Percentiles rank a stretch among this genome's conserved stretches.
These are phyloP conservation scores for Myotis vivesi DNA, from an alignment of 2,797 vertebrate genomes.

Conservation along the genomic window DNA sequence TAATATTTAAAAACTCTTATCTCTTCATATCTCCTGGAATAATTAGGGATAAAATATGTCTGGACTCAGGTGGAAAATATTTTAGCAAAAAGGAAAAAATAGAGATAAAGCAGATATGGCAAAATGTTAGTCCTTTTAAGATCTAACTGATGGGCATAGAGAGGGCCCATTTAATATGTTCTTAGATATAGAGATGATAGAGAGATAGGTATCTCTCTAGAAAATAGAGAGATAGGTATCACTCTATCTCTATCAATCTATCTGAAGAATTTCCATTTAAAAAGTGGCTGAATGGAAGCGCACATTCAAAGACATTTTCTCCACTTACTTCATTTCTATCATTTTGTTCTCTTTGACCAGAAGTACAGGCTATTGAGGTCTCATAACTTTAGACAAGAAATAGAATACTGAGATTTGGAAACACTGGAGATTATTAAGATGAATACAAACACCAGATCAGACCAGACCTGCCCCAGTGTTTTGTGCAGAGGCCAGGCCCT, in stretches of 20 bases:
- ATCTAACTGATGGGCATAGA: background rate
- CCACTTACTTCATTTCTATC: background rate
- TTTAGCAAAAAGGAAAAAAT: background rate
- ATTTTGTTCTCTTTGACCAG: background rate
- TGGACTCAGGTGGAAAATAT: background rate
- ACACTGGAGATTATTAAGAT: background rate
- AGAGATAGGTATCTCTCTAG: background rate
- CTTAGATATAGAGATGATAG: background rate
- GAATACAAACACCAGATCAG: background rate
- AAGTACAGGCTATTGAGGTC: background rate
- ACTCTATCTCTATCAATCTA: background rate
- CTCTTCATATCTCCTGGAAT: background rate
- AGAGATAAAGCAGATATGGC: background rate
- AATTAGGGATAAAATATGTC: background rate
- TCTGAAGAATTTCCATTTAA: background rate
- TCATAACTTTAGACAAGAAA: background rate
- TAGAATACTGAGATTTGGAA: background rate
- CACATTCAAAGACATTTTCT: background rate
- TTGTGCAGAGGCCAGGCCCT: background rate
- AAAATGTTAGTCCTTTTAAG: background rate
- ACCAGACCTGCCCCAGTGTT: background rate
- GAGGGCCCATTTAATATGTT: background rate
- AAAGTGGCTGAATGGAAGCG: background rate
- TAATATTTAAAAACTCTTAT: background rate
- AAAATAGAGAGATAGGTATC: no score